Conservation (phyloP, 2,888 invertebrate genomes). For the Hoplodrina blanda region DNA sequence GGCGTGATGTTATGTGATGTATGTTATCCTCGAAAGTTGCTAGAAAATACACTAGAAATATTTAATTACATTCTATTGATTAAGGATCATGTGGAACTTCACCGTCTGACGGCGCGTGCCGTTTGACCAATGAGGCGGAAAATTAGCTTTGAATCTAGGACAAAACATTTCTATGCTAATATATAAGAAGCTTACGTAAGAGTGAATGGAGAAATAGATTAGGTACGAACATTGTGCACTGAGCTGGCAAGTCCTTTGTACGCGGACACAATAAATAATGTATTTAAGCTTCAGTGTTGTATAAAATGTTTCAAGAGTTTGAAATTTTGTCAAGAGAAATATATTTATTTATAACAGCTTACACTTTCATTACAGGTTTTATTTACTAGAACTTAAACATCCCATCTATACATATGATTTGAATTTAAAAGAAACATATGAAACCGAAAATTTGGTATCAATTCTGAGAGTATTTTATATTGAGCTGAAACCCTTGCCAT, state of each 20-base stretch:
- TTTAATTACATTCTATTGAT: constrained; percentile 11
- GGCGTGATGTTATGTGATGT: too few relatives aligned
- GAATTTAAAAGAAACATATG: too few relatives aligned
- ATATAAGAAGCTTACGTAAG: constrained; percentile 41
- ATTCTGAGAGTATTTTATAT: too few relatives aligned
- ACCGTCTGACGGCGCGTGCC: constrained; percentile 1
- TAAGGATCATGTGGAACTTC: constrained; percentile 5
- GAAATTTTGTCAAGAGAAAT: too few relatives aligned
- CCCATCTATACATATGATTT: too few relatives aligned
- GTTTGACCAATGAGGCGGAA: constrained; percentile 36
- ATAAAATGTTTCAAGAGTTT: neutral
- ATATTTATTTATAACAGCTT: too few relatives aligned
- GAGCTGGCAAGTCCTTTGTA: constrained; percentile 18
- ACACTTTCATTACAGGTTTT: too few relatives aligned
- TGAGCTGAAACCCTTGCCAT: too few relatives aligned
- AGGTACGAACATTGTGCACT: constrained; percentile 31
- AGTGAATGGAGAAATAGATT: constrained; percentile 44
- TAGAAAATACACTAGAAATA: neutral
- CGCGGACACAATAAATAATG: constrained; percentile 44
- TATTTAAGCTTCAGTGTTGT: constrained; percentile 10
- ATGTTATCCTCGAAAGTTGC: too few relatives aligned
- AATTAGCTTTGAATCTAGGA: constrained; percentile 57
- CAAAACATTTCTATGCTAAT: constrained; percentile 60
- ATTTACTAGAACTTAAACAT: too few relatives aligned
- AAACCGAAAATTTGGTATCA: too few relatives aligned